Base-by-base conservation (phyloP, 2,888 invertebrate species). In the Drosophila suboccidentalis region DNA sequence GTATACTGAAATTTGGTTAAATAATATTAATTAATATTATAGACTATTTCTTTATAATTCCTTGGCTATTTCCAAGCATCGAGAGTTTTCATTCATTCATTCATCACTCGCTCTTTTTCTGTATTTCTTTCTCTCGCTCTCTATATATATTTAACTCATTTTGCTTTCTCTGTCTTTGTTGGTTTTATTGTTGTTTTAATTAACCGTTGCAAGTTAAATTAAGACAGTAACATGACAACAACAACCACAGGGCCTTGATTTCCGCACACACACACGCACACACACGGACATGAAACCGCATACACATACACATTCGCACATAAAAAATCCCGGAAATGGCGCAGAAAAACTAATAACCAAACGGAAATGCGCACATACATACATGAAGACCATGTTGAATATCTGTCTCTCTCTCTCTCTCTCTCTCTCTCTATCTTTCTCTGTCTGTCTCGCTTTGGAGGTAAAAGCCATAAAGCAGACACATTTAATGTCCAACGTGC, bases 281-380 rank as follows among this genome's bases (percentile, higher is more conserved):
- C 22, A 46, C 46, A 82, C n/a, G 17, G 15, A 46, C 22, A 46
- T 49, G 46, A 59, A 60, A 64, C 64, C 65, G 49, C 49, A 68
- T 47, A 59, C 51, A 61, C 38, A 66, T 58, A 63, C 26, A 46
- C 44, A 44, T 9, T n/a, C 22, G 41, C 26, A 61, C 44, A 57
- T 77, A 71, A 87, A 90, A 89, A 82, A 73, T 62, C 38, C 74
- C 89, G 84, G 90, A 84, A 82, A 83, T 90, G 68, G 66, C 65
- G 64, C 57, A 68, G 78, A 88, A 81, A 83, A 84, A 88, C 84
- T 84, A 84, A 84, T 84, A 84, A 80, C 90, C 89, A 86, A 88
- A 82, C 89, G 89, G 89, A 84, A 90, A 88, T 86, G 80, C 89
- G 88, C 68, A 87, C 80, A 83, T 69, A 51, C 65, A 66, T 36